A percentile compares a stretch with the other conserved stretches of the same genome.
These are phyloP conservation scores for Sciurus niger DNA, from an alignment of 2,113 vertebrate genomes.

Conservation along the genomic window DNA sequence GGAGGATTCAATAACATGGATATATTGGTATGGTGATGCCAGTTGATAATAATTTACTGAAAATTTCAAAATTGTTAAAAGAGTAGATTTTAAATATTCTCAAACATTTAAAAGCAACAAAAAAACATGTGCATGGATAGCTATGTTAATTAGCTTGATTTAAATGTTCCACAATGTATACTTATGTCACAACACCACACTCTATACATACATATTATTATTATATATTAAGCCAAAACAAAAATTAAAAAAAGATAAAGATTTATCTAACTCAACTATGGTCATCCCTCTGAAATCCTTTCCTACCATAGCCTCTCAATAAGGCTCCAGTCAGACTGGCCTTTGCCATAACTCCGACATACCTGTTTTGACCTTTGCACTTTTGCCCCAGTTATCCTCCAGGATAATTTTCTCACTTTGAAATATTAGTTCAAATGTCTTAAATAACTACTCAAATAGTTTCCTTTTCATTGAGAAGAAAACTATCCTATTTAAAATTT, in stretches of 20 bases:
- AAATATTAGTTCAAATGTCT: not conserved
- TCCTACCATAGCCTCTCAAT: not conserved
- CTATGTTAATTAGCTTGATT: not conserved
- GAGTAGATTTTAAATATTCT: not conserved
- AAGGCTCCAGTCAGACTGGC: not conserved
- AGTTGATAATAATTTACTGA: not conserved
- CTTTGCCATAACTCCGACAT: not conserved
- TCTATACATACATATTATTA: not conserved
- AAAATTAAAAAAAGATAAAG: not conserved
- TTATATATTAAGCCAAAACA: not conserved
- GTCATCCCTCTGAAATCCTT: not conserved
- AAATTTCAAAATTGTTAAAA: not conserved
- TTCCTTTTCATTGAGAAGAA: not conserved
- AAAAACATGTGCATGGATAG: not conserved
- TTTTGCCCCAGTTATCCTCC: not conserved
- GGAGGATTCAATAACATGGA: too few relatives aligned
- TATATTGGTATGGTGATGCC: not conserved
- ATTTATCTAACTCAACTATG: rapidly evolving
- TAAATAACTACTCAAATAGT: not conserved
- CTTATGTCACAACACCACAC: not conserved
- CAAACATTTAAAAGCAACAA: not conserved
- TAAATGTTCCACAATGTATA: not conserved
- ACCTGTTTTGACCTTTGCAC: too few relatives aligned
- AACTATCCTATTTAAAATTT: not conserved
- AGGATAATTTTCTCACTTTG: not conserved